Percentiles rank a stretch among this genome's conserved stretches.
Evolutionary conservation across 1,140 invertebrate genomes (phyloP).

Genomic region (Cecropterus lyciades): DNA sequence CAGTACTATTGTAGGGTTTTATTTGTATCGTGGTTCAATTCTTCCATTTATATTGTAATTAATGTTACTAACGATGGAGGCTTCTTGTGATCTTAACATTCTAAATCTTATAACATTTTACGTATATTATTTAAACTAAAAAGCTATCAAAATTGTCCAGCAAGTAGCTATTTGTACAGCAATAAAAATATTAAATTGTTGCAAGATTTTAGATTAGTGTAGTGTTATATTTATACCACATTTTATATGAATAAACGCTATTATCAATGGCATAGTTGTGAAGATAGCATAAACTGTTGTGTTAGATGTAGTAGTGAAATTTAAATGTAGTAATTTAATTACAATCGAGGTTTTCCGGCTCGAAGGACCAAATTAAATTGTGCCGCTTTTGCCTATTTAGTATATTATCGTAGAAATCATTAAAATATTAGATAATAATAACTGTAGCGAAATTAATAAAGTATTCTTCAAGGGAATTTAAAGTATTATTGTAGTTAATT

Average conservation of each 20-base stretch:
- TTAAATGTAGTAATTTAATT: conserved; percentile 8
- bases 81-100: conserved; percentile 19
- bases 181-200: conserved; percentile 4
- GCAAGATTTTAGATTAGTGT: conserved; percentile 1
- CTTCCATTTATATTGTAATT: conserved; percentile 2
- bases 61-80: conserved; percentile 4
- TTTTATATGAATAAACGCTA: no score
- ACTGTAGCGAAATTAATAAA: neutral
- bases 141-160: neutral
- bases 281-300: neutral
- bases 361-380: conserved; percentile 23
- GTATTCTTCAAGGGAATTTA: no score
- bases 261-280: neutral
- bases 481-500: no score
- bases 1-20: conserved; percentile 9
- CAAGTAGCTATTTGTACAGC: neutral
- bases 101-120: neutral
- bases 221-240: no score
- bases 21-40: conserved; percentile 12
- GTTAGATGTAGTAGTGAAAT: conserved; percentile 2
- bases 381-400: conserved; percentile 13
- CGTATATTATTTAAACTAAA: neutral
- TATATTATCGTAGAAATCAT: conserved; percentile 2
- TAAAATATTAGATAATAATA: neutral
- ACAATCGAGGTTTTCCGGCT: conserved; percentile 11